Evolutionary conservation across 2,797 vertebrate species (phyloP), one percentile per base, ranked within the genome.

Genomic region (Geotrypetes seraphini): DNA sequence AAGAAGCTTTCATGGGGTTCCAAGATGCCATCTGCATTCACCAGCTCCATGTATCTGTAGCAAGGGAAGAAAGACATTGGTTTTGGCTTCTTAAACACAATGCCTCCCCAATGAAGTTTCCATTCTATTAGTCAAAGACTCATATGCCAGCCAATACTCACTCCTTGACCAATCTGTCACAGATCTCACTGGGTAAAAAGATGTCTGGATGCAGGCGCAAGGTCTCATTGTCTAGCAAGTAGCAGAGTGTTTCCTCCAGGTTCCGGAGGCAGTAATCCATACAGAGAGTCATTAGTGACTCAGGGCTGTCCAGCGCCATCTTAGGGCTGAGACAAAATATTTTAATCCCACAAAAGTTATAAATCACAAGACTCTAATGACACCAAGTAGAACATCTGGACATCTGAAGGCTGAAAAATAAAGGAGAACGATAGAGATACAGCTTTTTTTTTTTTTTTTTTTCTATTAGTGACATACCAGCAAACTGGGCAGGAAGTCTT

Each of bases 181-280:
- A 96, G 69, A 99, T 97, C 71, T 99, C 95, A 10, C 95, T 96
- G 3, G 95, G 95, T 37, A 99, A 79, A 69, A 99, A 99, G 58
- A 99, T 78, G 56, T 96, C 94, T 0, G 92, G 89, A 14, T 90
- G 92, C 4, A 94, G 84, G 22, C 75, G 75, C 1, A 94, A 83
- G 3, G 75, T 88, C 53, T 88, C 87, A 8, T 85, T 86, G 53
- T 88, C 84, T 28, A 91, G 83, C 6, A 87, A 79, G 69, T 87
- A 96, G 67, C 92, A 97, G 72, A 99, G 86, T 13, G 93, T 97
- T 66, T 83, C 88, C 39, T 87, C 83, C 35, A 99, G 73, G 73
- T 97, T 96, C 65, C 85, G 90, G 54, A 99, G 81, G 63, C 95
- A 99, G 63, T 87, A 96, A 55, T 89, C 84, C 0, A 89, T 95